phyloP scores from a whole-genome alignment of 2,888 invertebrate species.

The Liopterus haemorrhoidalis region DNA sequence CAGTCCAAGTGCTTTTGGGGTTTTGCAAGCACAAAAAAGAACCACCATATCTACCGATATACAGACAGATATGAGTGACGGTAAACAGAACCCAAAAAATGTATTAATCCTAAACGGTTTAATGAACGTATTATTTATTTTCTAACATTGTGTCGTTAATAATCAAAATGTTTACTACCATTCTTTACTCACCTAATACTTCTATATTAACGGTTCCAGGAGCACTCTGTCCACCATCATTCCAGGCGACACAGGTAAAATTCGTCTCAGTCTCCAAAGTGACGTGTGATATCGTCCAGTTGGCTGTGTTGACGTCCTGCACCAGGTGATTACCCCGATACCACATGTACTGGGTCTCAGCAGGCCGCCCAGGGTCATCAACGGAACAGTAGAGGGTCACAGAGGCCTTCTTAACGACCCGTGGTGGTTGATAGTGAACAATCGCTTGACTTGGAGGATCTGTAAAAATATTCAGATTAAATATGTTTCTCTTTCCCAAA shows the following conservation, averaged over 20 bases:
- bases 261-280: slow-evolving; percentile 80
- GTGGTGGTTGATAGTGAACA: slow-evolving; percentile 64
- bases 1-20: too few relatives aligned
- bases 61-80: too few relatives aligned
- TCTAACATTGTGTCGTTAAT: too few relatives aligned
- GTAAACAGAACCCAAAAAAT: too few relatives aligned
- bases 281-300: slow-evolving; percentile 77
- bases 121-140: too few relatives aligned
- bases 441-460: slow-evolving; percentile 83
- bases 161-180: background rate
- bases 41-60: too few relatives aligned
- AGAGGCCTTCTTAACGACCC: slow-evolving; percentile 75
- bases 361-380: slow-evolving; percentile 76
- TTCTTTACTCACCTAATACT: slow-evolving; percentile 55
- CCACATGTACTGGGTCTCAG: slow-evolving; percentile 70
- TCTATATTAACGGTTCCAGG: slow-evolving; percentile 63
- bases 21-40: too few relatives aligned
- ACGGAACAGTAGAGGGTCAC: slow-evolving; percentile 80
- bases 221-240: slow-evolving; percentile 75
- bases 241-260: slow-evolving; percentile 83
- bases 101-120: too few relatives aligned
- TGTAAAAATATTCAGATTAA: slow-evolving; percentile 43
- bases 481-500: too few relatives aligned
- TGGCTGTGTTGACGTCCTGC: slow-evolving; percentile 67
- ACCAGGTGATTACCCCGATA: slow-evolving; percentile 69